Base-by-base conservation (phyloP, 2,797 vertebrate genomes). In the Artibeus lituratus region DNA sequence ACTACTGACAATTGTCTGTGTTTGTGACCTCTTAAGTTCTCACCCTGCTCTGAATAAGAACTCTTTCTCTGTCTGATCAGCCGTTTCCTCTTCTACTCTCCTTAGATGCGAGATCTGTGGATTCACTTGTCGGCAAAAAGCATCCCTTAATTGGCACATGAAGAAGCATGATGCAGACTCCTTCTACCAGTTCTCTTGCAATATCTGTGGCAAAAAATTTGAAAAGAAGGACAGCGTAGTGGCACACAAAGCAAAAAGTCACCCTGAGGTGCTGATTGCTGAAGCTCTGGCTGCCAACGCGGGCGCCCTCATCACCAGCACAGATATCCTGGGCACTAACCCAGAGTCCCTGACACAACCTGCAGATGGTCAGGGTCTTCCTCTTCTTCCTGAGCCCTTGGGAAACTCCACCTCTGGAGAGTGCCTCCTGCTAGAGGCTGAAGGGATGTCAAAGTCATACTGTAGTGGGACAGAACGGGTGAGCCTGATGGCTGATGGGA, bases 201-300 rank as follows among this genome's bases (percentile, higher is more conserved):
- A 99, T 97, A 99, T 99, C 97, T 99, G 99, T 9, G 99, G 99
- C 97, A 99, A 99, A 98, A 99, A 99, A 96, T 99, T 99, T 72
- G 99, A 99, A 98, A 99, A 99, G 98, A 99, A 99, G 98, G 99
- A 99, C 99, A 99, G 99, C 0, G 99, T 99, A 2, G 99, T 99
- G 98, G 99, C 99, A 93, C 99, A 99, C 97, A 99, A 99, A 96
- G 98, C 99, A 91, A 99, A 99, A 98, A 99, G 98, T 97, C 99
- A 99, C 97, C 99, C 99, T 0, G 99, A 99, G 98, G 99, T 99
- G 97, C 99, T 99, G 84, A 99, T 99, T 29, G 99, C 99, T 0
- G 99, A 99, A 98, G 99, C 99, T 2, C 98, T 99, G 94, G 99
- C 99, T 29, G 99, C 99, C 92, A 99, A 99, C 0, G 99, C 99